Base-by-base conservation (phyloP, 2,113 vertebrate genomes). In the Cebidichthys violaceus region DNA sequence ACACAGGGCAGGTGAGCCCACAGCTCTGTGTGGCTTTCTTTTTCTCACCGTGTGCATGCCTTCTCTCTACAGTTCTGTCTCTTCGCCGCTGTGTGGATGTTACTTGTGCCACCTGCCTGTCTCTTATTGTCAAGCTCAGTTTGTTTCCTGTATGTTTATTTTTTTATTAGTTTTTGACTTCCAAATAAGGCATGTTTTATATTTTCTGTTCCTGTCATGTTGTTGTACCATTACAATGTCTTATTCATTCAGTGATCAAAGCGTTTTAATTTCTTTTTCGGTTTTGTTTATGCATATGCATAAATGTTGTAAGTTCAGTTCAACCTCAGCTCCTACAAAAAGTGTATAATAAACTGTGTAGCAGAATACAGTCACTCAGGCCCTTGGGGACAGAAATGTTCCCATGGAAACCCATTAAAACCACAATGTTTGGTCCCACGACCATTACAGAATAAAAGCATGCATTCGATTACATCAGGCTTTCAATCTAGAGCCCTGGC, bases 1-100 rank as follows among this genome's bases (percentile, higher is more conserved):
- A 95, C 95, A 75, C 94, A 95, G 90, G 93, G 92, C 92, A 95
- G 95, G 95, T 95, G 91, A 94, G 94, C 92, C 84, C 61, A 57
- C 66, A 84, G 73, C 88, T 87, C 84, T 89, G 81, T 91, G 89
- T 74, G 87, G 84, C 77, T 81, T 76, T 82, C 35, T 90, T 47
- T 88, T 29, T 78, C 43, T 83, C 35, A 50, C 61, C 70, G 52
- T 86, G 37, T 90, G 79, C 86, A 85, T 79, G 83, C 39, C 29
- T 73, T 39, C 50, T 15, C 59, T 41, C 9, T 31, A 17, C 50
- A 54, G 22, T 20, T n/a, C 43, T 22, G 4, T 79, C 54, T 60
- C 24, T 55, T 60, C 24, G 15, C 55, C 43, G 18, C 52, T 75
- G n/a, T 70, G 20, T 15, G 6, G 39, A 8, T 69, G 9, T 27